Percentiles rank a stretch among this genome's conserved stretches.
Evolutionary conservation across 2,888 invertebrate species (phyloP).

Genomic region (Masnerella sp.): DNA sequence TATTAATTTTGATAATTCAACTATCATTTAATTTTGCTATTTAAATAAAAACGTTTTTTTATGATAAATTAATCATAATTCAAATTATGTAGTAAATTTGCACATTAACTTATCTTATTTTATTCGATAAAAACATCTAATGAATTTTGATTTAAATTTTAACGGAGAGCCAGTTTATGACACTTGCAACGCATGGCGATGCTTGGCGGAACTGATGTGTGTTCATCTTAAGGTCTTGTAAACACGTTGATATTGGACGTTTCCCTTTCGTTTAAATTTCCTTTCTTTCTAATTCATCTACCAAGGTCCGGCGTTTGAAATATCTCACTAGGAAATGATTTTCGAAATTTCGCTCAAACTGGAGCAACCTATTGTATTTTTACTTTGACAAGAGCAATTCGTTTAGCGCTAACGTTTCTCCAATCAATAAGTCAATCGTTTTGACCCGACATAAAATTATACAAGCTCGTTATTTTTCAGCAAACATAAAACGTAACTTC

Average conservation of each 20-base stretch:
- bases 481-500: conserved; percentile 8
- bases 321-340: background rate
- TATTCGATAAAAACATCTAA: no score
- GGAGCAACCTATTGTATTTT: background rate
- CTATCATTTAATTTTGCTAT: no score
- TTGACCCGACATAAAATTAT: conserved; percentile 21
- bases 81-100: no score
- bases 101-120: no score
- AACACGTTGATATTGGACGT: conserved; percentile 23
- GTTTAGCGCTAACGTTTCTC: conserved; percentile 18
- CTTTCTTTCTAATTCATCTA: conserved; percentile 20
- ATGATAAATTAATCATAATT: no score
- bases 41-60: no score
- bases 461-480: conserved; percentile 10
- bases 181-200: conserved; percentile 5
- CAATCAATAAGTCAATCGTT: conserved; percentile 34
- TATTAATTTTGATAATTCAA: no score
- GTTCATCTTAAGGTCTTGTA: conserved; percentile 13
- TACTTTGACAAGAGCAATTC: conserved; percentile 3
- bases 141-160: no score
- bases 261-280: conserved; percentile 30
- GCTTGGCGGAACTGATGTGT: conserved; percentile 32
- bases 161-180: conserved; percentile 23
- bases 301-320: background rate
- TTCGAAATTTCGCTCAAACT: background rate